A percentile compares a stretch with the other conserved stretches of the same genome.
phyloP scores from a whole-genome alignment of 2,888 invertebrate species.

The Hetaerina titia region DNA sequence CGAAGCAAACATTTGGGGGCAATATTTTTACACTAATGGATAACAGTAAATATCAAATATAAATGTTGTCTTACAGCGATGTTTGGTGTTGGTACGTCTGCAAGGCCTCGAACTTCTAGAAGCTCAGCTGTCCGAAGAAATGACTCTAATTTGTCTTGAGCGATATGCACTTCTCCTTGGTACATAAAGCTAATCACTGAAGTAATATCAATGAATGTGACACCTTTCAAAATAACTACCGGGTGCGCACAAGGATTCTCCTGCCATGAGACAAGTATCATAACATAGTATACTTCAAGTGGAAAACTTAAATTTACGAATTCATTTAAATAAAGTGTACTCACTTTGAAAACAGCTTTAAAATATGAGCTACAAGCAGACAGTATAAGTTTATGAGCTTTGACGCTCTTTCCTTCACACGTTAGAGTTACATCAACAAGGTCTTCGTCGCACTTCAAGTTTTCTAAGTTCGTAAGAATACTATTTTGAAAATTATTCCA shows the following conservation, averaged over 20 bases:
- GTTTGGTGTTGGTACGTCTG: conserved; percentile 77
- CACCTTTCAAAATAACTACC: conserved; percentile 86
- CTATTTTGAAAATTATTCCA: conserved; percentile 88
- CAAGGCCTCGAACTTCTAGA: conserved; percentile 84
- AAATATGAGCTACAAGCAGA: conserved; percentile 88
- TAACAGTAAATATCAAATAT: too few relatives aligned
- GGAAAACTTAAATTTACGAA: background rate
- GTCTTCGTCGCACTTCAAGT: conserved; percentile 84
- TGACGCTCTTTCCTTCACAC: conserved; percentile 85
- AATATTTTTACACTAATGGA: background rate
- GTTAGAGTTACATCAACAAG: conserved; percentile 86
- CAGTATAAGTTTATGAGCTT: conserved; percentile 87
- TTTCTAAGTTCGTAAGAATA: conserved; percentile 85
- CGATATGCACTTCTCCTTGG: conserved; percentile 85
- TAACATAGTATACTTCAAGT: background rate
- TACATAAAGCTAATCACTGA: conserved; percentile 86
- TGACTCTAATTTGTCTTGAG: conserved; percentile 83
- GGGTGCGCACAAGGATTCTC: conserved; percentile 88
- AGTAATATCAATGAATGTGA: conserved; percentile 83
- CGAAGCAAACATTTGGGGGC: background rate
- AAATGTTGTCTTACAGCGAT: conserved; percentile 22
- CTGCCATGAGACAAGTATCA: conserved; percentile 76
- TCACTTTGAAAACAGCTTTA: conserved; percentile 86
- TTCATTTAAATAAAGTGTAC: background rate
- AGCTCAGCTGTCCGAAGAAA: conserved; percentile 84